Conservation (phyloP, 2,797 vertebrate genomes). For the Brachyalestes nurse region DNA sequence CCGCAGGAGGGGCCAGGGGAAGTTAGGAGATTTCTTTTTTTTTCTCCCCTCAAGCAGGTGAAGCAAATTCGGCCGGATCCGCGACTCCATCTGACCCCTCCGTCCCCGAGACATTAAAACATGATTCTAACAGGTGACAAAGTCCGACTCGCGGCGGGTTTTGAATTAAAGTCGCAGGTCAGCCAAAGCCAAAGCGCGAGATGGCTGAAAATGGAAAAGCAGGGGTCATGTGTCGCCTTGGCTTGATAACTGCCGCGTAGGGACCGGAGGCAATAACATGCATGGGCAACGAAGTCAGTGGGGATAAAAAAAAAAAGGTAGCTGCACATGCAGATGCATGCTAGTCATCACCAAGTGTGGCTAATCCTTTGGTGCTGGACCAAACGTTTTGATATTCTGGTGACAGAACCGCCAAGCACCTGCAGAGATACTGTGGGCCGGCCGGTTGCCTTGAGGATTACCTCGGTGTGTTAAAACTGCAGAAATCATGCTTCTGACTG, state of each 20-base stretch:
- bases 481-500: neutral
- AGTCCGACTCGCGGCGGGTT: slow-evolving; percentile 45
- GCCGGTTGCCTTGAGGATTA: slow-evolving; percentile 22
- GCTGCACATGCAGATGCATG: neutral
- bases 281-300: neutral
- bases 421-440: slow-evolving; percentile 26
- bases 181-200: slow-evolving; percentile 21
- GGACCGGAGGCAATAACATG: slow-evolving; percentile 30
- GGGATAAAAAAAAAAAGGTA: neutral
- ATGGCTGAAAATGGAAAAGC: slow-evolving; percentile 55
- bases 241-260: slow-evolving; percentile 29
- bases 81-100: slow-evolving; percentile 26
- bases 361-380: neutral
- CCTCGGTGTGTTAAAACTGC: slow-evolving; percentile 11
- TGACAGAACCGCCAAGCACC: slow-evolving; percentile 9
- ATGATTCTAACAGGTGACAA: slow-evolving; percentile 56
- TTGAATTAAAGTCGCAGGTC: slow-evolving; percentile 52
- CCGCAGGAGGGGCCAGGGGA: slow-evolving; percentile 42
- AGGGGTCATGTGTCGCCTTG: slow-evolving; percentile 18
- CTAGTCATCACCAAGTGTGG: neutral
- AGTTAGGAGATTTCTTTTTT: slow-evolving; percentile 47
- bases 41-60: slow-evolving; percentile 12
- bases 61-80: slow-evolving; percentile 53
- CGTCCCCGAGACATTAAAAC: slow-evolving; percentile 47
- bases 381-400: neutral